Conservation (phyloP, 2,888 invertebrate species). For the Phrixothrix hirtus region DNA sequence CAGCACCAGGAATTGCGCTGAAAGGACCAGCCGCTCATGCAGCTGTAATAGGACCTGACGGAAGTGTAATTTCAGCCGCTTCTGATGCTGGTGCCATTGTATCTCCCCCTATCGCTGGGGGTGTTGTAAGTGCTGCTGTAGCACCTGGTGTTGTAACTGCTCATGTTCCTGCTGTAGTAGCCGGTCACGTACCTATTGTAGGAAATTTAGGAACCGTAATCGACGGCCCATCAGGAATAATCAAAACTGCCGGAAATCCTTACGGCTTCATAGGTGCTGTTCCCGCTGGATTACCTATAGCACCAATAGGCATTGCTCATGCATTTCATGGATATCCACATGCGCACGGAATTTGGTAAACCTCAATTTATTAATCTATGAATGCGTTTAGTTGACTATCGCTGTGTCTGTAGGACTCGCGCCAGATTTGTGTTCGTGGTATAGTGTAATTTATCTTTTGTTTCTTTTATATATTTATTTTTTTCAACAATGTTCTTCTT, state of each 20-base stretch:
- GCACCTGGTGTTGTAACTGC: constrained; percentile 33
- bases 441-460: too few species aligned
- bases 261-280: not conserved
- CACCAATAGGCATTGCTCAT: too few species aligned
- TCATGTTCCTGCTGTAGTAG: constrained; percentile 23
- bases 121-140: constrained; percentile 36
- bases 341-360: not conserved
- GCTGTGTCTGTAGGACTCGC: not conserved
- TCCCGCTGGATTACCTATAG: not conserved
- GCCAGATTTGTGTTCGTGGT: not conserved
- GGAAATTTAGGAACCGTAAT: not conserved
- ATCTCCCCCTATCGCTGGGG: constrained; percentile 37
- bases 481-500: too few species aligned
- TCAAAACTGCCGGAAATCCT: not conserved
- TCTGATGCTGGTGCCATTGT: constrained; percentile 42
- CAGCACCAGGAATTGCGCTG: constrained; percentile 27
- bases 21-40: constrained; percentile 35
- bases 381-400: not conserved
- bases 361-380: not conserved
- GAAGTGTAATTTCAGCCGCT: constrained; percentile 54
- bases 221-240: not conserved
- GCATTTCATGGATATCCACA: not conserved
- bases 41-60: constrained; percentile 44
- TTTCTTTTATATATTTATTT: too few species aligned
- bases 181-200: not conserved